Evolutionary conservation across 2,113 vertebrate genomes (phyloP), one percentile per base, ranked within the genome.

Genomic region (Podilymbus podiceps): DNA sequence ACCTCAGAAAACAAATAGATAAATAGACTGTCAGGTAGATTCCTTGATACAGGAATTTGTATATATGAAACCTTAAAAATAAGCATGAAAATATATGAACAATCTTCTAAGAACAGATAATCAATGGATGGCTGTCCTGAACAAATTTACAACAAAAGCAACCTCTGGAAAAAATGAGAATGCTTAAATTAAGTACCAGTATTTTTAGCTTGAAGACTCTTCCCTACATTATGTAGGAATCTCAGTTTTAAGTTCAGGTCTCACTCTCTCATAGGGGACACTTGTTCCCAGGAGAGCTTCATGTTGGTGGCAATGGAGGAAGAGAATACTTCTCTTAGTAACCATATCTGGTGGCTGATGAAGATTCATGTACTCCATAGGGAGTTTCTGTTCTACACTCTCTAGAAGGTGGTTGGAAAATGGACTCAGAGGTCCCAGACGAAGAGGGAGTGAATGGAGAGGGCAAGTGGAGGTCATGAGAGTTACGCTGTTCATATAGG

Each of bases 401-500:
- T 85, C 38, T 69, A 94, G 55, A 85, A 85, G 66, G 50, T 15
- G 22, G 64, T 27, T 89, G 52, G 55, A 89, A 85, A 91, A 85
- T 63, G 64, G 64, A 81, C 44, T 89, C 62, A 50, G 76, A 67
- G 17, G 73, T 84, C 84, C 94, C 80, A 71, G 80, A 87, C 76
- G 87, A 75, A 50, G 60, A 94, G 42, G 66, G 90, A 92, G 35
- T 72, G 64, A 94, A 89, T 66, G 56, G 78, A 92, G 53, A 96
- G 88, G 67, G 80, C 83, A 95, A 95, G 23, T 76, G 60, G 85
- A 95, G 87, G 73, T 73, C 89, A 90, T 47, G 77, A 92, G 66
- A 92, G 44, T 91, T 62, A 89, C 17, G 40, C 53, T 71, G 46
- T 86, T 87, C 87, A 81, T 85, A 87, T 16, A 90, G 58, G 53